Evolutionary conservation across 2,888 invertebrate species (phyloP).

Genomic region (Chydorus sphaericus): DNA sequence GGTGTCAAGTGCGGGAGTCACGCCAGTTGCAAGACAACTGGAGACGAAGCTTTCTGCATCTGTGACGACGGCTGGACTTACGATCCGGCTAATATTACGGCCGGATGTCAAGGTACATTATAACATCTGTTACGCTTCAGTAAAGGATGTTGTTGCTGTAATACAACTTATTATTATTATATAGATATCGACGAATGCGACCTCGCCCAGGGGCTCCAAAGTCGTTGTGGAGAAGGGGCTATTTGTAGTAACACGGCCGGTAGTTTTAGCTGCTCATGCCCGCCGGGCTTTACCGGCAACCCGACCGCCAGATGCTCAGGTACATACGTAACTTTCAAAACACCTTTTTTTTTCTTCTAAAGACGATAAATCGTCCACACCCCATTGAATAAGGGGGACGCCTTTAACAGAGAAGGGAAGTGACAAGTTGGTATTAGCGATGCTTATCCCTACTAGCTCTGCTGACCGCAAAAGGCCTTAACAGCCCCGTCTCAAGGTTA

Average conservation of each 20-base stretch:
- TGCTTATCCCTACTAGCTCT: too few relatives aligned
- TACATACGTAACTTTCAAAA: slow-evolving; percentile 24
- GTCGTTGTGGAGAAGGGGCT: slow-evolving; percentile 71
- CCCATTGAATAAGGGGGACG: too few relatives aligned
- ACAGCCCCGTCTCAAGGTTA: too few relatives aligned
- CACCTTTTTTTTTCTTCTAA: too few relatives aligned
- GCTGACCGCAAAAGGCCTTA: too few relatives aligned
- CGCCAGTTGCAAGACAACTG: slow-evolving; percentile 76
- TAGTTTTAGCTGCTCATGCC: slow-evolving; percentile 64
- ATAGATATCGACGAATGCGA: slow-evolving; percentile 84
- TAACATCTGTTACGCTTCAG: too few relatives aligned
- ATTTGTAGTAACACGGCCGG: slow-evolving; percentile 66
- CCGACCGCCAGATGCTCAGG: slow-evolving; percentile 57
- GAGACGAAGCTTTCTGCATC: slow-evolving; percentile 76
- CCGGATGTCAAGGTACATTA: slow-evolving; percentile 61
- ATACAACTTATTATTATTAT: slow-evolving; percentile 17
- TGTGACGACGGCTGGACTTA: slow-evolving; percentile 90
- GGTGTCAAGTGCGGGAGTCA: slow-evolving; percentile 78
- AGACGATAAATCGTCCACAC: too few relatives aligned
- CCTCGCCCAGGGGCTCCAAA: slow-evolving; percentile 53
- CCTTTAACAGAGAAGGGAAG: too few relatives aligned
- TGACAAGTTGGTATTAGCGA: too few relatives aligned
- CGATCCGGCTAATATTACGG: slow-evolving; percentile 65
- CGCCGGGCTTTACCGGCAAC: slow-evolving; percentile 71
- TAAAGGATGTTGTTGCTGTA: slow-evolving; percentile 8